A percentile compares a stretch with the other conserved stretches of the same genome.
These are phyloP conservation scores for Ashinkailepas kermadecensis DNA, from an alignment of 2,888 invertebrate genomes.

Conservation along the genomic window DNA sequence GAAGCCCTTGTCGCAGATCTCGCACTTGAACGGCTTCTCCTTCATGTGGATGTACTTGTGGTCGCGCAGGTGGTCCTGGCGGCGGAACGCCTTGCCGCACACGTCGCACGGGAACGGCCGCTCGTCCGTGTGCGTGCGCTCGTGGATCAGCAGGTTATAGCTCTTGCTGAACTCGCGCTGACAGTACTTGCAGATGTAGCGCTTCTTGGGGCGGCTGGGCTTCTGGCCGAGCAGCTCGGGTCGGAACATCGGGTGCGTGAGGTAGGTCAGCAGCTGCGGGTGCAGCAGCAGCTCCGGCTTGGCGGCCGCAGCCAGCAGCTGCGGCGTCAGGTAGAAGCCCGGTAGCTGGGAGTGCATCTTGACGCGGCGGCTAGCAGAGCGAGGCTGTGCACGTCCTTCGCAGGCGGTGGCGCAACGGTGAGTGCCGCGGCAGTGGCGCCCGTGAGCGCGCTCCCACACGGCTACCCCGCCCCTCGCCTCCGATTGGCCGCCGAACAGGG, in stretches of 20 bases:
- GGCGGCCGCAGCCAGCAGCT: slow-evolving; percentile 14
- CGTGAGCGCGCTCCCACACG: not conserved
- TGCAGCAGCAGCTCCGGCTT: slow-evolving; percentile 22
- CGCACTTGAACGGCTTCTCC: slow-evolving; percentile 21
- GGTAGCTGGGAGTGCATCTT: slow-evolving; percentile 2
- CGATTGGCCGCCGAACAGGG: not conserved
- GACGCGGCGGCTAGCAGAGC: not conserved
- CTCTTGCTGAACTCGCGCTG: slow-evolving; percentile 49
- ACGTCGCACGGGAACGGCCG: slow-evolving; percentile 50
- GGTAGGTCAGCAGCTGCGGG: slow-evolving; percentile 11
- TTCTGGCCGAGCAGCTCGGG: slow-evolving; percentile 17
- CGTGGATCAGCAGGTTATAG: slow-evolving; percentile 51
- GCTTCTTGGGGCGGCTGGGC: slow-evolving; percentile 38
- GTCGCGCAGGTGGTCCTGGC: slow-evolving; percentile 44
- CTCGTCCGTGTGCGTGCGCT: slow-evolving; percentile 51
- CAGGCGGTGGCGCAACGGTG: not conserved
- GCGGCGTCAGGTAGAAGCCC: slow-evolving; percentile 11
- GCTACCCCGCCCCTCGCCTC: slow-evolving; percentile 13
- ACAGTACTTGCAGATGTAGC: slow-evolving; percentile 50
- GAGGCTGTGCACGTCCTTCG: not conserved
- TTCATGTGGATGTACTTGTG: slow-evolving; percentile 34
- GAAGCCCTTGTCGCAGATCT: slow-evolving; percentile 18
- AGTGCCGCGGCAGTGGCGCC: not conserved
- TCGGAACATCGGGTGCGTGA: not conserved
- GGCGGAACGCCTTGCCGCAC: slow-evolving; percentile 49